A percentile compares a stretch with the other conserved stretches of the same genome.
Evolutionary conservation across 1,140 invertebrate species (phyloP).

Genomic region (Rhyacophila brunnea): DNA sequence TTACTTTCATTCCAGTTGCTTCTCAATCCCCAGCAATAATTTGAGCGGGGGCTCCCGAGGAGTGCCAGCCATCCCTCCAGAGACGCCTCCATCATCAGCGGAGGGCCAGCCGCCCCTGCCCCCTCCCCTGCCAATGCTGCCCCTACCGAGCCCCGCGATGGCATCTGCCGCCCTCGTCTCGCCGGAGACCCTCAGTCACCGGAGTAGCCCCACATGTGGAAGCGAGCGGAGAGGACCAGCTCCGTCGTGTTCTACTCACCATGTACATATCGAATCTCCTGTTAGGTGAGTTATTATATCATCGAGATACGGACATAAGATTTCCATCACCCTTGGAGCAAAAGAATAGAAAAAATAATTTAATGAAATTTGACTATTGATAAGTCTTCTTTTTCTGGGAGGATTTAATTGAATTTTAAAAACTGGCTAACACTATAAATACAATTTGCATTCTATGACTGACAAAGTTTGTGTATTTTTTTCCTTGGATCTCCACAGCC

Average conservation of each 20-base stretch:
- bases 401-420: no score
- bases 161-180: slow-evolving; percentile 71
- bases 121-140: slow-evolving; percentile 53
- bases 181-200: slow-evolving; percentile 64
- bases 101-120: slow-evolving; percentile 65
- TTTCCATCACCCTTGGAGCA: no score
- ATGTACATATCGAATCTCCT: slow-evolving; percentile 51
- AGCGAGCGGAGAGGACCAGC: slow-evolving; percentile 49
- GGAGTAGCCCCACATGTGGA: slow-evolving; percentile 48
- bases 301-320: no score
- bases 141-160: slow-evolving; percentile 69
- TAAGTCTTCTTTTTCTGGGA: no score
- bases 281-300: slow-evolving; percentile 44
- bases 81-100: slow-evolving; percentile 35
- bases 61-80: slow-evolving; percentile 42
- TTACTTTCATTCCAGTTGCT: slow-evolving; percentile 53
- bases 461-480: no score
- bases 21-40: slow-evolving; percentile 59
- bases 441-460: no score
- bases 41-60: slow-evolving; percentile 57
- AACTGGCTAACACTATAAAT: no score
- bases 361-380: no score
- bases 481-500: no score
- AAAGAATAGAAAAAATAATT: no score
- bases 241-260: slow-evolving; percentile 51